phyloP scores from a whole-genome alignment of 1,140 invertebrate species.

The Saxidomus purpurata region DNA sequence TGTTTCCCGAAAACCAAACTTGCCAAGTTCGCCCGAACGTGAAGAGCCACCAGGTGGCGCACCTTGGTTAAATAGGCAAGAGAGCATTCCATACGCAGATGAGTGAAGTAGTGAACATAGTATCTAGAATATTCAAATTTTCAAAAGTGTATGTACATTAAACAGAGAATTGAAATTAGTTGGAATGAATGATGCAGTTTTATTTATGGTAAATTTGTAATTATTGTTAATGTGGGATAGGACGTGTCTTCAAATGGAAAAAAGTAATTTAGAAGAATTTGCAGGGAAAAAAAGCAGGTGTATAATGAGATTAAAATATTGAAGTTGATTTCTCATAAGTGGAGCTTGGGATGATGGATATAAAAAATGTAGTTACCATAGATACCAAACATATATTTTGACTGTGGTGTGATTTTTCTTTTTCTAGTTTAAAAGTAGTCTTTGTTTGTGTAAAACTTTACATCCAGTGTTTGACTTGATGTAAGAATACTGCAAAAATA shows the following conservation, averaged over 20 bases:
- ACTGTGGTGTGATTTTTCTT: not conserved
- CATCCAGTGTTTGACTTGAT: not conserved
- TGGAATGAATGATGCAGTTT: constrained; percentile 8
- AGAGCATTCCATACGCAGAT: constrained; percentile 85
- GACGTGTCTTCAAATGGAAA: not conserved
- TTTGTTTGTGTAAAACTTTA: not conserved
- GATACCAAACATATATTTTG: no score
- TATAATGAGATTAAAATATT: not conserved
- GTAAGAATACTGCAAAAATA: not conserved
- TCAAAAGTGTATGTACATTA: not conserved
- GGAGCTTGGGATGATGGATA: no score
- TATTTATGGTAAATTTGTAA: constrained; percentile 21
- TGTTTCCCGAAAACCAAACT: constrained; percentile 80
- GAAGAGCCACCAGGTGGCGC: constrained; percentile 74
- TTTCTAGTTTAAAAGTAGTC: not conserved
- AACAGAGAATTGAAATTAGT: not conserved
- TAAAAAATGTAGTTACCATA: no score
- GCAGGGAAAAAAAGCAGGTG: not conserved
- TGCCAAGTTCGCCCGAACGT: constrained; percentile 83
- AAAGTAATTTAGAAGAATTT: not conserved
- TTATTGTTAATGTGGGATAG: not conserved
- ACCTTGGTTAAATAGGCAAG: constrained; percentile 80
- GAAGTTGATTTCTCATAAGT: no score
- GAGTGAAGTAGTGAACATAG: constrained; percentile 69
- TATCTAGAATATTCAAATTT: constrained; percentile 29